These are phyloP conservation scores for Bombus haemorrhoidalis DNA, from an alignment of 1,140 invertebrate species.

Conservation along the genomic window DNA sequence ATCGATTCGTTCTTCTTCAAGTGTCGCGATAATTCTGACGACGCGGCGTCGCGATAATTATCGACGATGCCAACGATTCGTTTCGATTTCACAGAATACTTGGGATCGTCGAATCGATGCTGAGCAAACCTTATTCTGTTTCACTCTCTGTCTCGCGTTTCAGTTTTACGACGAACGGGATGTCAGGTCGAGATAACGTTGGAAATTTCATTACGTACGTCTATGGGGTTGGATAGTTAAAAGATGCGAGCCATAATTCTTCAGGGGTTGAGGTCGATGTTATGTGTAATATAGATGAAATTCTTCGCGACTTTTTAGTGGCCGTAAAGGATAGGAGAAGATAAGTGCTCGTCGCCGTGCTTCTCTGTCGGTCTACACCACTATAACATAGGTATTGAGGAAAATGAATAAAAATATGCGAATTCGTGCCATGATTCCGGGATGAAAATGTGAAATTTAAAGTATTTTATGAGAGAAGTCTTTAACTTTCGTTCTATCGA, in stretches of 20 bases:
- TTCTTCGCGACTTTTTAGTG: constrained; percentile 3
- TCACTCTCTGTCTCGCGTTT: not conserved
- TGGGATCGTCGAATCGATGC: not conserved
- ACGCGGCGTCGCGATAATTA: not conserved
- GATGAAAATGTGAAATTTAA: not conserved
- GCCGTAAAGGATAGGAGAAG: not conserved
- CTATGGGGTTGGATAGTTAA: not conserved
- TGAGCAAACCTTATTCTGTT: not conserved
- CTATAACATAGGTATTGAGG: not conserved
- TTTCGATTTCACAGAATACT: not conserved
- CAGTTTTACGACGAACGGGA: not conserved
- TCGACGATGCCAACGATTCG: not conserved
- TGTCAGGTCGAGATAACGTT: not conserved
- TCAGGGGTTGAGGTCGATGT: not conserved
- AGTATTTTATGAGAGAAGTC: too few relatives aligned
- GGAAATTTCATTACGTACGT: not conserved
- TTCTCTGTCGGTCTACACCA: not conserved
- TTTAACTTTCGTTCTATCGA: too few relatives aligned
- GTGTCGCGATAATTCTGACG: not conserved
- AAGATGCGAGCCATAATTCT: not conserved
- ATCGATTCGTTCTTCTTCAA: constrained; percentile 49
- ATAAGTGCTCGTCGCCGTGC: not conserved
- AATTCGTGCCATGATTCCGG: not conserved
- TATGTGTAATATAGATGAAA: constrained; percentile 9
- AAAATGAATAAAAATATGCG: not conserved